phyloP scores from a whole-genome alignment of 2,888 invertebrate species.

The Steinernema carpocapsae region DNA sequence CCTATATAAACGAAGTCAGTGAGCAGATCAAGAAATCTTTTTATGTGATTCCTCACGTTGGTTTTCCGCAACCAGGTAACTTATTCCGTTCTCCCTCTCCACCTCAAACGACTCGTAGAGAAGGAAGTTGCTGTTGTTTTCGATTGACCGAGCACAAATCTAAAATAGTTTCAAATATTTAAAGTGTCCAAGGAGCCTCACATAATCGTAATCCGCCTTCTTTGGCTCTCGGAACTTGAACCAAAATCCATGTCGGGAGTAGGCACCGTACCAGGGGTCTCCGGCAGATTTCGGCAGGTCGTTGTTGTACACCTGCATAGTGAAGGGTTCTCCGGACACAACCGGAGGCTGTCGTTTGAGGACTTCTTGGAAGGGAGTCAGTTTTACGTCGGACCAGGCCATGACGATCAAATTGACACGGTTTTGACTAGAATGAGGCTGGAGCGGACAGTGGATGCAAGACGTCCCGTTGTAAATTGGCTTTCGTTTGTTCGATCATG shows the following conservation, averaged over 20 bases:
- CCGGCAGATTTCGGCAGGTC: slow-evolving; percentile 41
- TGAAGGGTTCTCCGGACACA: slow-evolving; percentile 40
- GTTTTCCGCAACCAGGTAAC: neutral
- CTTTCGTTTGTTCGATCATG: too few relatives aligned
- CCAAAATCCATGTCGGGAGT: slow-evolving; percentile 49
- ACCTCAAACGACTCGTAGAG: slow-evolving; percentile 1
- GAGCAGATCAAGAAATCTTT: too few relatives aligned
- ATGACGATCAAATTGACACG: neutral
- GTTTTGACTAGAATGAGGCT: neutral
- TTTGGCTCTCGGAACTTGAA: slow-evolving; percentile 41
- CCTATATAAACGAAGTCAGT: slow-evolving; percentile 27
- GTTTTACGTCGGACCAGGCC: slow-evolving; percentile 20
- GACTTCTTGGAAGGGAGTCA: slow-evolving; percentile 34
- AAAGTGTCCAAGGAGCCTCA: neutral
- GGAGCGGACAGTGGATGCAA: too few relatives aligned
- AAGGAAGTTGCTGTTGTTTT: slow-evolving; percentile 8
- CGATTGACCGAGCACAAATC: slow-evolving; percentile 12
- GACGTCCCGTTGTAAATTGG: too few relatives aligned
- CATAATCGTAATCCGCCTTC: slow-evolving; percentile 43
- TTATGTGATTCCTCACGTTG: neutral
- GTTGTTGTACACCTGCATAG: slow-evolving; percentile 40
- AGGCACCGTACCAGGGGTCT: slow-evolving; percentile 47
- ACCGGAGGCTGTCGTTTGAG: slow-evolving; percentile 40
- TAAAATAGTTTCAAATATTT: neutral
- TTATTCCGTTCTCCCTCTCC: neutral